Conservation (phyloP, 2,888 invertebrate species). For the Amiota minor region DNA sequence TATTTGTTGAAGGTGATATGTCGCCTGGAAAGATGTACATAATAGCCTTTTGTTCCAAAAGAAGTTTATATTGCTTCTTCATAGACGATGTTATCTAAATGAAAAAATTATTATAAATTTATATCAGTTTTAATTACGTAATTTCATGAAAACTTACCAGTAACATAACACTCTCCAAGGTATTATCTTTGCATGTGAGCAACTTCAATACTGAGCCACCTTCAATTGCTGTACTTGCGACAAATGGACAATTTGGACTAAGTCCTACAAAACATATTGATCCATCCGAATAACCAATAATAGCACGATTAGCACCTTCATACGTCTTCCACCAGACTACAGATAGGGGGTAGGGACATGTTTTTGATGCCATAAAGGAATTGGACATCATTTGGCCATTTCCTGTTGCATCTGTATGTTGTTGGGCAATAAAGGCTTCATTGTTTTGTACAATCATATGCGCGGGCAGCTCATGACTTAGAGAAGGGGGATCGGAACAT, state of each 20-base stretch:
- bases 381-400: constrained; percentile 67
- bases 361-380: constrained; percentile 72
- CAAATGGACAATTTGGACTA: constrained; percentile 73
- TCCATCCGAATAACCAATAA: constrained; percentile 81
- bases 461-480: constrained; percentile 67
- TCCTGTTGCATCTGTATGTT: constrained; percentile 55
- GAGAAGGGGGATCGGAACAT: constrained; percentile 44
- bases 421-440: constrained; percentile 31
- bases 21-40: constrained; percentile 81
- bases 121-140: neutral
- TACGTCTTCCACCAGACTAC: constrained; percentile 85
- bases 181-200: constrained; percentile 79
- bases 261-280: constrained; percentile 75
- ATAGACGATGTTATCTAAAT: constrained; percentile 81
- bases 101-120: neutral
- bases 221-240: constrained; percentile 72
- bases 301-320: constrained; percentile 81
- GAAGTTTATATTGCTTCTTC: constrained; percentile 86
- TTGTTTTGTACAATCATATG: constrained; percentile 59
- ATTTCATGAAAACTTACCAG: constrained; percentile 70
- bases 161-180: constrained; percentile 76
- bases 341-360: constrained; percentile 76
- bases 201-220: constrained; percentile 71
- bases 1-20: constrained; percentile 64
- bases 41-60: constrained; percentile 84